phyloP scores from a whole-genome alignment of 2,888 invertebrate genomes.

The Nomada lathburiana region DNA sequence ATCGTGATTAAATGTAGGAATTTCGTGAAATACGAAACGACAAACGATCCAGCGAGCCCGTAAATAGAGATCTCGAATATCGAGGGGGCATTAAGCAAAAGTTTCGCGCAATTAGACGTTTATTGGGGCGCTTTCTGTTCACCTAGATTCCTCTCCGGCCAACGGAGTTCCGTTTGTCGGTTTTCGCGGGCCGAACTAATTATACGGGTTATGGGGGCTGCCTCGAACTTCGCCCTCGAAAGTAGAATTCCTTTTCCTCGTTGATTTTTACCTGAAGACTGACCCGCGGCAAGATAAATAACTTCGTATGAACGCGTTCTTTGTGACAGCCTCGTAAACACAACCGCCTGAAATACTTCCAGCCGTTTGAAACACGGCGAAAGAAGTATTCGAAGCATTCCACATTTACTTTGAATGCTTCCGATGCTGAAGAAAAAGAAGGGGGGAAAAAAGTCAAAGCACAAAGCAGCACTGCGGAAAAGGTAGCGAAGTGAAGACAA shows the following conservation, averaged over 20 bases:
- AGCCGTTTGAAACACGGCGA: neutral
- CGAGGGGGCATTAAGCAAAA: slow-evolving; percentile 40
- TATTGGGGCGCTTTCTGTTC: slow-evolving; percentile 36
- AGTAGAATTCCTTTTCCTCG: slow-evolving; percentile 36
- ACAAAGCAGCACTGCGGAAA: too few relatives aligned
- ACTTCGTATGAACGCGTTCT: neutral
- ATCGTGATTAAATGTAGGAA: neutral
- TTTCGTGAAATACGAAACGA: neutral
- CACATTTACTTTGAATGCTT: neutral
- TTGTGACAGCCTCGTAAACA: slow-evolving; percentile 9
- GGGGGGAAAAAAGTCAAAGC: too few relatives aligned
- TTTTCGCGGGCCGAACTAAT: slow-evolving; percentile 46
- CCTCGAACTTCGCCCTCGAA: slow-evolving; percentile 34
- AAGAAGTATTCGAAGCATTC: slow-evolving; percentile 4
- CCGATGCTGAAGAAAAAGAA: neutral
- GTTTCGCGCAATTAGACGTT: slow-evolving; percentile 44
- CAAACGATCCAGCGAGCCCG: neutral
- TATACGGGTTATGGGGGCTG: slow-evolving; percentile 45
- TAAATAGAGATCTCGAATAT: slow-evolving; percentile 32
- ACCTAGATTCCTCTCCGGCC: slow-evolving; percentile 14
- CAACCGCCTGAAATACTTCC: neutral
- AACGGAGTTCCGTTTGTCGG: slow-evolving; percentile 38
- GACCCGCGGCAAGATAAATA: slow-evolving; percentile 38
- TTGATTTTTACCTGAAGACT: slow-evolving; percentile 24
- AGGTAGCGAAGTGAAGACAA: too few relatives aligned